phyloP scores from a whole-genome alignment of 2,797 vertebrate genomes.

The Hypotaenidia okinawae region DNA sequence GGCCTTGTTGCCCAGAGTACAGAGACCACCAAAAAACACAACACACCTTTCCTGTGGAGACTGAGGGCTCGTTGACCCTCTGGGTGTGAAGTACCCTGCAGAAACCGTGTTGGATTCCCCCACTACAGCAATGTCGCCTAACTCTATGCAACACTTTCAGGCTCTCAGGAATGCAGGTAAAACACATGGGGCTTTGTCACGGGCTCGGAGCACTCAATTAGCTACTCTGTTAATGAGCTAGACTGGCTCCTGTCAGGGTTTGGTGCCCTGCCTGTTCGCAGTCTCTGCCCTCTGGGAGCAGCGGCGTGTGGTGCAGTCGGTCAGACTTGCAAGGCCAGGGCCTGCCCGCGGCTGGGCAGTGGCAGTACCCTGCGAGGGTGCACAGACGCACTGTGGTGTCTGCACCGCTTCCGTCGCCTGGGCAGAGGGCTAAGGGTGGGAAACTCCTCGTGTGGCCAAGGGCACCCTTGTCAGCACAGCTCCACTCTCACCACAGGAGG shows the following conservation, averaged over 20 bases:
- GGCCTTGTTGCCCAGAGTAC: neutral
- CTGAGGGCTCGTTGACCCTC: neutral
- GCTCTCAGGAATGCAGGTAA: neutral
- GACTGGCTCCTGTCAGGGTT: neutral
- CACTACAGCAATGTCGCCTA: rapidly evolving
- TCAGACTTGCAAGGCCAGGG: neutral
- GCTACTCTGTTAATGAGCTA: neutral
- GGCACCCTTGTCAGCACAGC: rapidly evolving
- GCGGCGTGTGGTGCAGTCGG: rapidly evolving
- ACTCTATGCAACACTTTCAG: neutral
- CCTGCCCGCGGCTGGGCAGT: rapidly evolving
- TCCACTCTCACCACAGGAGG: neutral
- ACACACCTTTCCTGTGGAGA: neutral
- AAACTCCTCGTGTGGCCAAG: rapidly evolving
- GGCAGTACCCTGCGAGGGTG: neutral
- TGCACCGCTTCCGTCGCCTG: neutral
- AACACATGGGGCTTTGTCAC: no score
- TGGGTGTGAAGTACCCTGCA: neutral
- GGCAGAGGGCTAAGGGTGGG: neutral
- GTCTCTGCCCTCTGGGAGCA: neutral
- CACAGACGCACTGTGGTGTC: rapidly evolving
- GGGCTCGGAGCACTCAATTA: no score
- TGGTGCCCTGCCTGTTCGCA: rapidly evolving
- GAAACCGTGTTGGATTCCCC: neutral
- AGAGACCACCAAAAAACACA: neutral